A percentile compares a stretch with the other conserved stretches of the same genome.
phyloP scores from a whole-genome alignment of 2,888 invertebrate genomes.

The Leptothorax acervorum region DNA sequence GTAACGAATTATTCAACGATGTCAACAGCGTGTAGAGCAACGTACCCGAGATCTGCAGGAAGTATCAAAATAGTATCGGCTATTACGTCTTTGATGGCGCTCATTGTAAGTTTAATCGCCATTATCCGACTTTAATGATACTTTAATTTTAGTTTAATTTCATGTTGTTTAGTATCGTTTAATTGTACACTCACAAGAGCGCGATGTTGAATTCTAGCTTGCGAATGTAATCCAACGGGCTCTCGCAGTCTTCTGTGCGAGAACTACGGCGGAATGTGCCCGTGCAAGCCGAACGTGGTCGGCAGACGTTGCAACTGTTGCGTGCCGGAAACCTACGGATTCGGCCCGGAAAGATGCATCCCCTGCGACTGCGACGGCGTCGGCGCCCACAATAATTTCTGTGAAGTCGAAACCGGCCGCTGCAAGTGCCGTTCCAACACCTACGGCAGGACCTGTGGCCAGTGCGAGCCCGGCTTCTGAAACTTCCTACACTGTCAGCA shows the following conservation, averaged over 20 bases:
- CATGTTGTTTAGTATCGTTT: neutral
- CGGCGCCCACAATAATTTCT: slow-evolving; percentile 97
- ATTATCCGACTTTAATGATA: neutral
- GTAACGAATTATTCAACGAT: slow-evolving; percentile 91
- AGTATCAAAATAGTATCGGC: slow-evolving; percentile 94
- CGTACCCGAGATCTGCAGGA: slow-evolving; percentile 92
- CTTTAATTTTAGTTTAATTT: neutral
- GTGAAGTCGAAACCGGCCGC: slow-evolving; percentile 95
- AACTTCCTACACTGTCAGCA: slow-evolving; percentile 98
- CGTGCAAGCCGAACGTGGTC: slow-evolving; percentile 96
- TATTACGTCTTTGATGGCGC: slow-evolving; percentile 95
- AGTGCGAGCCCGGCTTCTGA: slow-evolving; percentile 98
- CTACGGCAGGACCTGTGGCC: slow-evolving; percentile 97
- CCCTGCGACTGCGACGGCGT: slow-evolving; percentile 98
- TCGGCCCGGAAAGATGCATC: slow-evolving; percentile 97
- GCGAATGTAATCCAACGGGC: slow-evolving; percentile 98
- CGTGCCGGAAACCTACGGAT: slow-evolving; percentile 97
- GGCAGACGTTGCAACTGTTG: slow-evolving; percentile 96
- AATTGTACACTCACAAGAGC: neutral
- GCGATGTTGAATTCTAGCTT: slow-evolving; percentile 87
- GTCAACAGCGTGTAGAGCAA: slow-evolving; percentile 87
- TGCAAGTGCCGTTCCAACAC: slow-evolving; percentile 97
- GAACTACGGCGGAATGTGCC: slow-evolving; percentile 94
- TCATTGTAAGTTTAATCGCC: slow-evolving; percentile 87
- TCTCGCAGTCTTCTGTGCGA: slow-evolving; percentile 96